Evolutionary conservation across 2,113 vertebrate species (phyloP), one percentile per base, ranked within the genome.

Genomic region (Dermatemys mawii): DNA sequence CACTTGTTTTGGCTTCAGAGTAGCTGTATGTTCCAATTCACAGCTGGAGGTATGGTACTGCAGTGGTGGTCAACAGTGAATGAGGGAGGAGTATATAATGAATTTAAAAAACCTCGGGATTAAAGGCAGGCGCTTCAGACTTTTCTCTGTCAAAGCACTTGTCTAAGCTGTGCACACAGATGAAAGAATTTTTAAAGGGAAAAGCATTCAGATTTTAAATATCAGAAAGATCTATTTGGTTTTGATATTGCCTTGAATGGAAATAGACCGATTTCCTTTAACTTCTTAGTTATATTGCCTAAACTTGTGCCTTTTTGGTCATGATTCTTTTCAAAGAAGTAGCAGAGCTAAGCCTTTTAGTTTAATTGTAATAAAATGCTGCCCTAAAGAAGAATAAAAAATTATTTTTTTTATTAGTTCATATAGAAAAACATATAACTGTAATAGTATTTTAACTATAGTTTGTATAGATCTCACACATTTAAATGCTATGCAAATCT

Each of bases 321-420:
- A 93, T 96, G 93, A 97, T 95, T 97, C 91, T 98, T 98, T 97
- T 95, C 94, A 96, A 96, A 97, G 92, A 97, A 96, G 93, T 96
- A 97, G 88, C 86, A 95, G 89, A 97, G 93, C 94, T 96, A 96
- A 98, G 94, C 82, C 44, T 97, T 96, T 97, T 96, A 94, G 97
- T 98, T 98, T 98, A 97, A 98, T 97, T 98, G 93, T 96, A 97
- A 85, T 97, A 98, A 98, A 98, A 97, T 93, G 84, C 90, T 98
- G 94, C 97, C 96, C 96, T 97, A 93, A 97, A 98, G 97, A 96
- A 95, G 92, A 98, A 97, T 86, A 88, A 97, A 97, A 92, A 93
- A 89, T 70, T 81, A 78, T 89, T 88, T 95, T 96, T 97, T 98
- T 97, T 96, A 96, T 81, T 96, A 88, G 91, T 96, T 97, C 94